These are phyloP conservation scores for Malurus splendens DNA, from an alignment of 2,797 vertebrate genomes.

Conservation along the genomic window DNA sequence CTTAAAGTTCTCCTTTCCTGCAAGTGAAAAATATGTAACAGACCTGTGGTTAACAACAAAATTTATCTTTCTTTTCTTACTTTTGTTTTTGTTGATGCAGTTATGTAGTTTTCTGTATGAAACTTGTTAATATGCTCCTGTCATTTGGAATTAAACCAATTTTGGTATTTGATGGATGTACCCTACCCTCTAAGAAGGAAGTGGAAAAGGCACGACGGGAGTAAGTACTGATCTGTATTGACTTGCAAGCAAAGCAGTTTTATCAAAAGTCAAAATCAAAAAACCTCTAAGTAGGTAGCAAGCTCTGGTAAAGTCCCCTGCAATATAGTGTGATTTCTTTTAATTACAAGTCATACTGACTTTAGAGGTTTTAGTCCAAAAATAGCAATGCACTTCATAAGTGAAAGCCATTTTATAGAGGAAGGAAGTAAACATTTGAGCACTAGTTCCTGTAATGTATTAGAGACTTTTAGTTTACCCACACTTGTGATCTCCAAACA, in stretches of 20 bases:
- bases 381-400: slow-evolving; percentile 3
- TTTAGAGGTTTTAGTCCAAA: slow-evolving; percentile 29
- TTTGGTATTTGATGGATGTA: slow-evolving; percentile 93
- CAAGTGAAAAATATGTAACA: not conserved
- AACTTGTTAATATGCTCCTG: slow-evolving; percentile 92
- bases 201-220: slow-evolving; percentile 89
- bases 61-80: not conserved
- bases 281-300: not conserved
- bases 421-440: slow-evolving; percentile 18
- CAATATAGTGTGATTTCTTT: not conserved
- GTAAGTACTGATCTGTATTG: slow-evolving; percentile 74
- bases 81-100: slow-evolving; percentile 60
- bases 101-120: slow-evolving; percentile 94
- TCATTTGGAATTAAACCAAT: slow-evolving; percentile 86
- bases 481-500: not conserved
- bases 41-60: not conserved
- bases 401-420: not conserved
- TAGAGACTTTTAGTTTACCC: not conserved
- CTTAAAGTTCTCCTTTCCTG: not conserved
- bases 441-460: not conserved
- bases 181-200: slow-evolving; percentile 92
- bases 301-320: not conserved
- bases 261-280: not conserved
- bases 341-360: not conserved
- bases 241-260: not conserved